Evolutionary conservation across 2,113 vertebrate genomes (phyloP).

Genomic region (Solea senegalensis): DNA sequence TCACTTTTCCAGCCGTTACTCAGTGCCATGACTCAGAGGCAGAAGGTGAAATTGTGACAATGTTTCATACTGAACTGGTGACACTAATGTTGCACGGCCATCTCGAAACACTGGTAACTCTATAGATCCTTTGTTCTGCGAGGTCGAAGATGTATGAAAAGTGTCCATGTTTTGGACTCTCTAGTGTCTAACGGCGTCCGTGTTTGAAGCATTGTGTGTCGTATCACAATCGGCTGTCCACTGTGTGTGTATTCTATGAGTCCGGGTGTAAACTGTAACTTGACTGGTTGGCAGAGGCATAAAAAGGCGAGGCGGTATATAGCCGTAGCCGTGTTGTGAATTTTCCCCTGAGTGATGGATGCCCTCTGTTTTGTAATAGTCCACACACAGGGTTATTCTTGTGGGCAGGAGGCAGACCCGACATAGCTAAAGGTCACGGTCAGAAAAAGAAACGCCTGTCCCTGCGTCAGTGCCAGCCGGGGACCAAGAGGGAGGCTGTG

Average conservation of each 20-base stretch:
- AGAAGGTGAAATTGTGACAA: neutral
- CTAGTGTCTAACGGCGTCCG: neutral
- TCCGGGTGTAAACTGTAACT: neutral
- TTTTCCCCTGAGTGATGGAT: slow-evolving; percentile 40
- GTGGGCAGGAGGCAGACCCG: slow-evolving; percentile 50
- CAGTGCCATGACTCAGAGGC: neutral
- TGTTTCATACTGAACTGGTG: slow-evolving; percentile 2
- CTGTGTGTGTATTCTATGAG: neutral
- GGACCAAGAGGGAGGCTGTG: slow-evolving; percentile 17
- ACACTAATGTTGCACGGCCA: neutral
- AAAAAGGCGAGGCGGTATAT: neutral
- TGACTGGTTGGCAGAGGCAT: neutral
- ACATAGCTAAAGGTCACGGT: slow-evolving; percentile 69
- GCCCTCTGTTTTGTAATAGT: slow-evolving; percentile 31
- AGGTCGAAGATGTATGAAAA: neutral
- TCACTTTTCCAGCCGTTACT: slow-evolving; percentile 4
- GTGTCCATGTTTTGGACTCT: neutral
- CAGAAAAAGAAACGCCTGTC: slow-evolving; percentile 61
- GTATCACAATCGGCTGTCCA: neutral
- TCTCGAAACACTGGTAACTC: neutral
- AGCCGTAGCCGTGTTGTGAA: slow-evolving; percentile 14
- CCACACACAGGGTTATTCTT: slow-evolving; percentile 46
- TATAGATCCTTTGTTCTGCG: neutral
- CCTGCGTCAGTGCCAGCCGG: slow-evolving; percentile 34
- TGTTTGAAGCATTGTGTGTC: neutral